Evolutionary conservation across 2,113 vertebrate genomes (phyloP).

Genomic region (Odocoileus virginianus): DNA sequence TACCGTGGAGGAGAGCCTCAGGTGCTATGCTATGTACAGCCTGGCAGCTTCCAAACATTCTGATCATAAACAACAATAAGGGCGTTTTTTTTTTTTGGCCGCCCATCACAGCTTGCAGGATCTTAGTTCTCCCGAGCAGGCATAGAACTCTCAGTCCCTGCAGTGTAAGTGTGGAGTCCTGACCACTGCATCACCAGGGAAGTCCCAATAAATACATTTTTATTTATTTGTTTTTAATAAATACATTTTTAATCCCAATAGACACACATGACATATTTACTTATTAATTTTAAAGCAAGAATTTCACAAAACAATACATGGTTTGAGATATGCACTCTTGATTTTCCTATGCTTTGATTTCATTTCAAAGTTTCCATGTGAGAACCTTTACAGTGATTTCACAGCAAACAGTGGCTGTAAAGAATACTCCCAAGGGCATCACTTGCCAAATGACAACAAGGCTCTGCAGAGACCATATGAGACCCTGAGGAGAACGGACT

Average conservation of each 20-base stretch:
- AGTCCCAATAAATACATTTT: background rate
- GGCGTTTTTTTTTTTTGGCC: background rate
- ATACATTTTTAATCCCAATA: background rate
- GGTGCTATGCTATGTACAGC: background rate
- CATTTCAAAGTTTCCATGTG: background rate
- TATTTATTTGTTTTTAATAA: too few species aligned
- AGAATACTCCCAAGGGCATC: background rate
- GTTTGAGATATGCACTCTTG: background rate
- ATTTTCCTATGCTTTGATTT: background rate
- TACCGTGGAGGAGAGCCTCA: background rate
- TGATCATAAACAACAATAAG: background rate
- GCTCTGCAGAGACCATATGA: rapidly evolving
- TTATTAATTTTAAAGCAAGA: background rate
- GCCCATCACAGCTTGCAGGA: background rate
- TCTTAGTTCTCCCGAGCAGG: background rate
- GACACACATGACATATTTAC: background rate
- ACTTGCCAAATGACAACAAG: background rate
- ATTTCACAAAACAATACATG: background rate
- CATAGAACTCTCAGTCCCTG: background rate
- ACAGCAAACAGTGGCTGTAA: background rate
- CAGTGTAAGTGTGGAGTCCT: background rate
- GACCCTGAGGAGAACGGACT: background rate
- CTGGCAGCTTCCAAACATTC: background rate
- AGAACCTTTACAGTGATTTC: background rate
- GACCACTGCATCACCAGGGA: background rate